A percentile compares a stretch with the other conserved stretches of the same genome.
These are phyloP conservation scores for Corydoras sp. DNA, from an alignment of 2,113 vertebrate genomes.

Conservation along the genomic window DNA sequence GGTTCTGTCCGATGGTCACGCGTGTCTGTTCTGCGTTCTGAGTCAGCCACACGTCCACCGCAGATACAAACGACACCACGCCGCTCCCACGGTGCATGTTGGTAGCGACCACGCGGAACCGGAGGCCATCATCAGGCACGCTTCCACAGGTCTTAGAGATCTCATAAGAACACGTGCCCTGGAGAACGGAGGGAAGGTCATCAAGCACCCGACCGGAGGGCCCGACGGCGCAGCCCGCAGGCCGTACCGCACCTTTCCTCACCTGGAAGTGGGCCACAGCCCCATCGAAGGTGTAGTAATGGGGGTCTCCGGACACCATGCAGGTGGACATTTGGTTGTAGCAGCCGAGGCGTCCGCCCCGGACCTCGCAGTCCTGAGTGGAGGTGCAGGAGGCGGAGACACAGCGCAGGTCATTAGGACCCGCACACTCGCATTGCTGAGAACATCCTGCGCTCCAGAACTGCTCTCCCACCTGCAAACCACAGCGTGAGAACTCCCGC, in stretches of 20 bases:
- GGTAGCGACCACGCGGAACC: constrained; percentile 42
- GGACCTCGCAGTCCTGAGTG: constrained; percentile 52
- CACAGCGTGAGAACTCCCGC: too few species aligned
- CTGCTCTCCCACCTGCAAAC: constrained; percentile 35
- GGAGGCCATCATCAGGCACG: neutral
- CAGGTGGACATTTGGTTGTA: constrained; percentile 52
- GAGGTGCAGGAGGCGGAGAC: constrained; percentile 35
- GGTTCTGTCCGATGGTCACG: constrained; percentile 50
- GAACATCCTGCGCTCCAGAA: constrained; percentile 55
- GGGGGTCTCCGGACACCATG: constrained; percentile 63
- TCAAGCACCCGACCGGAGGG: too few species aligned
- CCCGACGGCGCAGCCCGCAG: too few species aligned
- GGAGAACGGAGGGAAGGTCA: too few species aligned
- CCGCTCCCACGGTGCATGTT: constrained; percentile 55
- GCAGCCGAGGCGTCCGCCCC: constrained; percentile 32
- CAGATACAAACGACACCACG: constrained; percentile 55
- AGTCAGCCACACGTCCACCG: constrained; percentile 55
- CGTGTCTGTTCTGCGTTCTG: constrained; percentile 17
- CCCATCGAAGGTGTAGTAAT: constrained; percentile 71
- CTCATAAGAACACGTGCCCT: constrained; percentile 60
- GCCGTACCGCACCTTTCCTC: neutral
- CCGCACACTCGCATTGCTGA: constrained; percentile 51
- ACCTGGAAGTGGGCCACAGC: constrained; percentile 54
- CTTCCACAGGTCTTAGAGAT: neutral
- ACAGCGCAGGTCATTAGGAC: constrained; percentile 48